Evolutionary conservation across 2,113 vertebrate genomes (phyloP), one percentile per base, ranked within the genome.

Genomic region (Diphyllodes magnificus): DNA sequence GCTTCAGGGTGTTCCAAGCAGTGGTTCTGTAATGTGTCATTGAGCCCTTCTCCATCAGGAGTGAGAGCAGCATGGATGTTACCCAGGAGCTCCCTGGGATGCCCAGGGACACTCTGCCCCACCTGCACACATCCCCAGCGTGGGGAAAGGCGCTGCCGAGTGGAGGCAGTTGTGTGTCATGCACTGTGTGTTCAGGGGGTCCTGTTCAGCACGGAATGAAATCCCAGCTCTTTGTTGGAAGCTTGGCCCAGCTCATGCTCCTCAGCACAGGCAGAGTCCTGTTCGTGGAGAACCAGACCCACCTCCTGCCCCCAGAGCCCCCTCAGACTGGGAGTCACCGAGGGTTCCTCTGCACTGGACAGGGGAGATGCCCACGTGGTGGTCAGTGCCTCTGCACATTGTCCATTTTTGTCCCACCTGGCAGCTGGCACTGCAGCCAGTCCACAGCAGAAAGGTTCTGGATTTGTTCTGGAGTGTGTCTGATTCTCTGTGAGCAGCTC

Each of bases 371-470:
- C 45, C 31, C 2, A 3, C 3, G 0, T 1, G 50, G 5, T 8
- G 66, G 0, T 8, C 79, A 35, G 24, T 7, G n/a, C 5, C 39
- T 3, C 42, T 42, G 45, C 30, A 0, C 9, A 0, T 7, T 23
- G 45, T 3, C 51, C 15, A 1, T 7, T 16, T 35, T 7, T 59
- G 66, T 45, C 25, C 2, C 11, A 6, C 3, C 60, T 31, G 70
- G 81, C 64, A 51, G 30, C 66, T 44, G 56, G 61, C 70, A 5
- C 13, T 11, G 75, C 69, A 50, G 79, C 57, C 68, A 7, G 15
- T 1, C 22, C 4, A 0, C 0, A 7, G 50, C 9, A 2, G 2
- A 28, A 51, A 9, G 42, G 35, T 20, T 2, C 4, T 20, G 54
- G 8, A 0, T 72, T 78, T 39, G 42, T 18, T 87, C 61, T 87